Conservation (phyloP, 2,888 invertebrate species). For the Euplexia lucipara region DNA sequence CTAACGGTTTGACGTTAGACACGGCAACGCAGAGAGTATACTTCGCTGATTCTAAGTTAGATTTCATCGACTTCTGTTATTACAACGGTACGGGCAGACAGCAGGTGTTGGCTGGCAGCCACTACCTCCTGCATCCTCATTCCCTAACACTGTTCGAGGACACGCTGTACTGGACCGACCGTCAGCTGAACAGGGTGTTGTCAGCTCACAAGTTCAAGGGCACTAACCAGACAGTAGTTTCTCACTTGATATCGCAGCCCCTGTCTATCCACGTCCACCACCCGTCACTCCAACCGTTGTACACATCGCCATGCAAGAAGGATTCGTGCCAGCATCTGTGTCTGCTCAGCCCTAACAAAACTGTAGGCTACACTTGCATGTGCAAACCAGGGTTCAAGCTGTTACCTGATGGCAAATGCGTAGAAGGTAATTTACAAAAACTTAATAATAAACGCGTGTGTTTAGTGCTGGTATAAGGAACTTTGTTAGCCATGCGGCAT, state of each 20-base stretch:
- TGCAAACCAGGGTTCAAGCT: conserved; percentile 97
- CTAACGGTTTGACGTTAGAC: conserved; percentile 99
- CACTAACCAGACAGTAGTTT: conserved; percentile 97
- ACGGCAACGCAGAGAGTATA: conserved; percentile 98
- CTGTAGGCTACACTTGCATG: conserved; percentile 95
- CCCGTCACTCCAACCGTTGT: conserved; percentile 97
- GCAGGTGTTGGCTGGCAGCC: conserved; percentile 96
- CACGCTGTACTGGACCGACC: conserved; percentile 98
- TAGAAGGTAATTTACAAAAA: conserved; percentile 88
- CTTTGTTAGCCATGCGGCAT: background rate
- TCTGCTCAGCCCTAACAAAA: conserved; percentile 94
- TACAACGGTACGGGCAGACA: conserved; percentile 98
- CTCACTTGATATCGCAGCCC: conserved; percentile 98
- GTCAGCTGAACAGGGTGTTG: conserved; percentile 97
- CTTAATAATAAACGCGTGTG: background rate
- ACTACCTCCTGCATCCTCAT: conserved; percentile 98
- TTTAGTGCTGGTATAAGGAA: background rate
- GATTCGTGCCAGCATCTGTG: conserved; percentile 96
- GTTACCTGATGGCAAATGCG: conserved; percentile 93
- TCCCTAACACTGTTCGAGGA: conserved; percentile 99
- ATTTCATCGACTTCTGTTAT: conserved; percentile 99
- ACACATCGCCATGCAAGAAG: conserved; percentile 94
- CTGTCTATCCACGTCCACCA: conserved; percentile 99
- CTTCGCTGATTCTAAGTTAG: conserved; percentile 99
- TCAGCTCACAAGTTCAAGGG: conserved; percentile 98